Percentiles rank a stretch among this genome's conserved stretches.
Evolutionary conservation across 2,888 invertebrate species (phyloP).

Genomic region (Synergus japonicus): DNA sequence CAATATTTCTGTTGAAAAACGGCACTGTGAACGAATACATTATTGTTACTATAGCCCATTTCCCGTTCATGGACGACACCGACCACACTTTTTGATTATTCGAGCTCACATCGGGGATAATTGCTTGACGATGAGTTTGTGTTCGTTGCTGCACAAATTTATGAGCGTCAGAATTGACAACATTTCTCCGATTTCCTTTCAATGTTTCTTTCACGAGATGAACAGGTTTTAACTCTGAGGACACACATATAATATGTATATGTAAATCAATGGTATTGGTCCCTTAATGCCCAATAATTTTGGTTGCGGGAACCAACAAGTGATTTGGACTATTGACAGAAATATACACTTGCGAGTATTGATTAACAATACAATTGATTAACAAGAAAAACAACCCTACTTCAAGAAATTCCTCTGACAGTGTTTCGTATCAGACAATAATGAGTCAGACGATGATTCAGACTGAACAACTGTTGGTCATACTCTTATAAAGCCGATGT

Average conservation of each 20-base stretch:
- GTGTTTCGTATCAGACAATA: constrained; percentile 61
- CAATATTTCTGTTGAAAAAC: constrained; percentile 36
- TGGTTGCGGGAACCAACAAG: constrained; percentile 8
- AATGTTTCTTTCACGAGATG: no score
- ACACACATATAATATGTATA: not conserved
- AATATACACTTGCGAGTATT: not conserved
- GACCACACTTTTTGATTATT: constrained; percentile 28
- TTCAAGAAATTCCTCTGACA: constrained; percentile 61
- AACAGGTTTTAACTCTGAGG: not conserved
- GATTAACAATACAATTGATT: not conserved
- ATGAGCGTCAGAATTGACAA: not conserved
- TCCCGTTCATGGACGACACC: not conserved
- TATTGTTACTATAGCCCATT: constrained; percentile 8
- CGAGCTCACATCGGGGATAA: constrained; percentile 1
- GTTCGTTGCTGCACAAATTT: not conserved
- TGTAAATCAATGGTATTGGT: not conserved
- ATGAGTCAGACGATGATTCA: constrained; percentile 64
- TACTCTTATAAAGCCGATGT: constrained; percentile 13
- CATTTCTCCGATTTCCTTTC: not conserved
- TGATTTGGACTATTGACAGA: not conserved
- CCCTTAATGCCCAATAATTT: constrained; percentile 15
- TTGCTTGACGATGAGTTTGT: not conserved
- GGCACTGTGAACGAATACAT: constrained; percentile 4
- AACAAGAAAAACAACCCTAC: constrained; percentile 56
- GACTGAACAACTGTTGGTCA: constrained; percentile 49